Conservation (phyloP, 53 echinoderm and acorn worm species). For the Temnopleurus reevesii region DNA sequence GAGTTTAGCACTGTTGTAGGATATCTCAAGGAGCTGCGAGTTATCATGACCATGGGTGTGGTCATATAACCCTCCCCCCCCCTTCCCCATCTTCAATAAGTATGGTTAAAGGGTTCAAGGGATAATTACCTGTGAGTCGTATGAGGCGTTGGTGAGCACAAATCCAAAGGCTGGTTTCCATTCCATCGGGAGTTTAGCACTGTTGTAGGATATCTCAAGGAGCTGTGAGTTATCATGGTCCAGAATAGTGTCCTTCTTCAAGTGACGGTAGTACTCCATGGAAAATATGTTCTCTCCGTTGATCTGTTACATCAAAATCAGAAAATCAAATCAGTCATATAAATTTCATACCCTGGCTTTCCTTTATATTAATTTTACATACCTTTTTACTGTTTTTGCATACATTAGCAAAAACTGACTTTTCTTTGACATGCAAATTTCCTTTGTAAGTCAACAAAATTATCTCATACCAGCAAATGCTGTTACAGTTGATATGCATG, state of each 20-base stretch:
- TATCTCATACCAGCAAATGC: no score
- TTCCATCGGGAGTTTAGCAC: conserved; percentile 69
- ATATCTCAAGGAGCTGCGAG: conserved; percentile 69
- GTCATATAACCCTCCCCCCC: no score
- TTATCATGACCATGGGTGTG: no score
- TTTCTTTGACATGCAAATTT: no score
- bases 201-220: conserved; percentile 77
- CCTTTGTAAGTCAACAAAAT: no score
- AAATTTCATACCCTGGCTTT: no score
- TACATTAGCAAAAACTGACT: no score
- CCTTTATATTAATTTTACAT: no score
- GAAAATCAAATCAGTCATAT: background rate
- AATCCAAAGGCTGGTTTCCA: conserved; percentile 72
- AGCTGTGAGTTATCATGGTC: conserved; percentile 67
- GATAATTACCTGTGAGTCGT: conserved; percentile 65
- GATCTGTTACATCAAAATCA: conserved; percentile 58
- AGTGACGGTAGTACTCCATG: conserved; percentile 83
- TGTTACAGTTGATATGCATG: no score
- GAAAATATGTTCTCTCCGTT: conserved; percentile 81
- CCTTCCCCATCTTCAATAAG: no score
- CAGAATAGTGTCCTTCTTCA: conserved; percentile 72
- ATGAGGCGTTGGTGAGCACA: conserved; percentile 75
- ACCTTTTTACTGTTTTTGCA: no score
- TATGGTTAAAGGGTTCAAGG: no score
- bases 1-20: conserved; percentile 72